A percentile compares a stretch with the other conserved stretches of the same genome.
Conservation (phyloP, 1,140 invertebrate genomes). For the Hetaerina americana region DNA sequence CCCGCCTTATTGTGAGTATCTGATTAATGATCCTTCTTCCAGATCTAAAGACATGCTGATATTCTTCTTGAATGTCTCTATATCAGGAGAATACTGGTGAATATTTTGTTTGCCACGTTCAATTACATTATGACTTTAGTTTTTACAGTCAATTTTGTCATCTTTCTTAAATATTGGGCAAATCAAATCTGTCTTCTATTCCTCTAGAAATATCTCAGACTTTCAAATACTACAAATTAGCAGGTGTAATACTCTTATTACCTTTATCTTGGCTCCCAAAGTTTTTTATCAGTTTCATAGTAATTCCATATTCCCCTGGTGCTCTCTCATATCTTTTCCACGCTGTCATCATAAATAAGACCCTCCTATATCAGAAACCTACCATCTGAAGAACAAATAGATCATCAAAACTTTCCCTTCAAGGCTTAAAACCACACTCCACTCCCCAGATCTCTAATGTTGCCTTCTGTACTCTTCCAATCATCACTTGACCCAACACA, state of each 20-base stretch:
- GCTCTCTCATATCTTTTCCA: neutral
- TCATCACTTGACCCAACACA: too few relatives aligned
- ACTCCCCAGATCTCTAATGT: too few relatives aligned
- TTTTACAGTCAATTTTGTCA: neutral
- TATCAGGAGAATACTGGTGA: neutral
- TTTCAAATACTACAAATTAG: neutral
- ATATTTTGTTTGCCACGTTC: neutral
- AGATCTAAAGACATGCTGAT: neutral
- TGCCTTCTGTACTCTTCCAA: too few relatives aligned
- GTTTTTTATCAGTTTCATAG: neutral
- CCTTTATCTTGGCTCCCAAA: neutral
- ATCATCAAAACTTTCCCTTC: too few relatives aligned
- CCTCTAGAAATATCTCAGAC: neutral
- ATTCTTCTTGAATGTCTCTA: neutral
- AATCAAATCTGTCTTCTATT: neutral
- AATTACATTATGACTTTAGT: neutral
- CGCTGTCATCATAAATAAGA: too few relatives aligned
- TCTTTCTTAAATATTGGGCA: neutral
- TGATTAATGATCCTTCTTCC: neutral
- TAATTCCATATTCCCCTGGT: neutral
- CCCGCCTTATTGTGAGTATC: neutral
- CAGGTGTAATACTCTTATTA: neutral
- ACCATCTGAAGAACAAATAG: too few relatives aligned
- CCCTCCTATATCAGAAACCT: too few relatives aligned
- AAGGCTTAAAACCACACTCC: too few relatives aligned